Conservation (phyloP, 2,888 invertebrate genomes). For the Limenitis camilla region DNA sequence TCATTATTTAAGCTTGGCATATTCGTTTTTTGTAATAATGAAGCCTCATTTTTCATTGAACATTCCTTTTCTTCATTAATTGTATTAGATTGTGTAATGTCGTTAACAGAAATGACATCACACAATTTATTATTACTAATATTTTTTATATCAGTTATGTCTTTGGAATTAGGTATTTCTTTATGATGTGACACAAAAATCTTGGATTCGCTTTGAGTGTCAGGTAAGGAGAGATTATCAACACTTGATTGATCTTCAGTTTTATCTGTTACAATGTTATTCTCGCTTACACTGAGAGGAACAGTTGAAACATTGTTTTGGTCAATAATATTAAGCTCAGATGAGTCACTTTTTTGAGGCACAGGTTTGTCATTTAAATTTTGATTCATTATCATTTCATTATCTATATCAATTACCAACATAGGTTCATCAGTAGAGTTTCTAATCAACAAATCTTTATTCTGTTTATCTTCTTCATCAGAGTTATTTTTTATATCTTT, state of each 20-base stretch:
- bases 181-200: not conserved
- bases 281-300: not conserved
- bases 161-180: not conserved
- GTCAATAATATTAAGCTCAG: not conserved
- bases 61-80: not conserved
- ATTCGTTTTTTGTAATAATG: too few relatives aligned
- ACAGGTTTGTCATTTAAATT: not conserved
- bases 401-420: not conserved
- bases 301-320: not conserved
- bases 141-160: not conserved
- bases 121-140: not conserved
- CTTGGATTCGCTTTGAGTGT: not conserved
- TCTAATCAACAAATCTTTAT: not conserved
- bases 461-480: constrained; percentile 6
- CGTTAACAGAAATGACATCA: not conserved
- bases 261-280: not conserved
- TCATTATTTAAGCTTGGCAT: too few relatives aligned
- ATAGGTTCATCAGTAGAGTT: constrained; percentile 1
- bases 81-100: not conserved
- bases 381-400: not conserved
- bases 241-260: not conserved
- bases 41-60: too few relatives aligned
- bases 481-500: constrained; percentile 8
- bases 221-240: not conserved
- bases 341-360: not conserved